Evolutionary conservation across 2,888 invertebrate genomes (phyloP), one percentile per base, ranked within the genome.

Genomic region (Drosophila meridionalis): DNA sequence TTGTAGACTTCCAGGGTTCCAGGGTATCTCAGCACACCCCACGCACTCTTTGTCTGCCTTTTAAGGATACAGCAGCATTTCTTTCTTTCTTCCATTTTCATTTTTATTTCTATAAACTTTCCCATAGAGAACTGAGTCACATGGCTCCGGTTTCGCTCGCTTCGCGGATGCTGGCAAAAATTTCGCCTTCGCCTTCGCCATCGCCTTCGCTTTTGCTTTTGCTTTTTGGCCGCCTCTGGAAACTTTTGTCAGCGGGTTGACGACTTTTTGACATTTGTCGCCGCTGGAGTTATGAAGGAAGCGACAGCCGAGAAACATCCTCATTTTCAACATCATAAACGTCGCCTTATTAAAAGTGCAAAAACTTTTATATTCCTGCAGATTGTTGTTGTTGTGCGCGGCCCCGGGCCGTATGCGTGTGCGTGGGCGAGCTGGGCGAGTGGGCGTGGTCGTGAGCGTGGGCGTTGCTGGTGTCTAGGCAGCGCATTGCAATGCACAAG

Each of bases 331-430:
- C 84, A 69, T 67, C 83, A 80, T 86, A 83, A 87, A 80, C 84
- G 84, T 84, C 68, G 89, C 87, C 89, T 87, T 84, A 84, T 84
- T 84, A 89, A 84, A 79, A 84, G 87, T 84, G 81, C 79, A 73
- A 73, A 87, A 89, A 87, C 73, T 89, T 76, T 76, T 56, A 61
- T 73, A 58, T 68, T 57, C 43, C 42, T 52, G 47, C 79, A 78
- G 64, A 56, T 62, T 76, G 61, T 78, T 78, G 58, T 68, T 59
- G n/a, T 11, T 45, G 45, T 43, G 12, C 11, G 40, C n/a, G 43
- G 11, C 43, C 2, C 20, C 3, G 43, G 28, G 32, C 9, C 12
- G 14, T 34, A 45, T 42, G 45, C 20, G 40, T 20, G 42, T 50
- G 28, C 34, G 28, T 50, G 50, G 38, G 48, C 12, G 34, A 6